These are phyloP conservation scores for Polydrusus tereticollis DNA, from an alignment of 2,888 invertebrate genomes.

Conservation along the genomic window DNA sequence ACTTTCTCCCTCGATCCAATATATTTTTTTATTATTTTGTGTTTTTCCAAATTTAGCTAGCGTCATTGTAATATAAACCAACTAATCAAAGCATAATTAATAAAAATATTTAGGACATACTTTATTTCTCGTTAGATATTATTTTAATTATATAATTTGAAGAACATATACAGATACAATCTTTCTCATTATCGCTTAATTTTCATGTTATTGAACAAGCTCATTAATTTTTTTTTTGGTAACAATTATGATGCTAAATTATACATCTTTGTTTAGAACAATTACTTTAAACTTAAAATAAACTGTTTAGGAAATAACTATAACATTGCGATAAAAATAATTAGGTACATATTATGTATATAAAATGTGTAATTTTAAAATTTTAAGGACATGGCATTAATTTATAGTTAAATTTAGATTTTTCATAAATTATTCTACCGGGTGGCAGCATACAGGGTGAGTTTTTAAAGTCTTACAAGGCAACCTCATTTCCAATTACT, in stretches of 20 bases:
- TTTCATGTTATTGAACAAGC: not conserved
- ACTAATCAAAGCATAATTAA: not conserved
- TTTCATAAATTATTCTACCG: too few species aligned
- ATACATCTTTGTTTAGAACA: not conserved
- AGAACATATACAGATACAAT: not conserved
- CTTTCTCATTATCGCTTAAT: not conserved
- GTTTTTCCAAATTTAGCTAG: too few species aligned
- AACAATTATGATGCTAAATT: not conserved
- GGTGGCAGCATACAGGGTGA: too few species aligned
- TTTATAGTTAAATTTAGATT: too few species aligned
- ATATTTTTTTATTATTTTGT: too few species aligned
- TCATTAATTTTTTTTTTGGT: not conserved
- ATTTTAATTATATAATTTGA: slow-evolving; percentile 8
- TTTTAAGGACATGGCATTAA: too few species aligned
- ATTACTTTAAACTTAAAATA: not conserved
- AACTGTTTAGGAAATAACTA: not conserved
- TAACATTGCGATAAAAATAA: not conserved
- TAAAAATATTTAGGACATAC: not conserved
- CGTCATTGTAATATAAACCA: not conserved
- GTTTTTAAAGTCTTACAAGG: too few species aligned
- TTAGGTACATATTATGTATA: not conserved
- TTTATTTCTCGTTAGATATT: slow-evolving; percentile 2
- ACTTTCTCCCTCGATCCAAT: too few species aligned
- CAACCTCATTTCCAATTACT: too few species aligned
- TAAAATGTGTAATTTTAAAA: not conserved